phyloP scores from a whole-genome alignment of 2,113 vertebrate genomes.

The Phainopepla nitens region DNA sequence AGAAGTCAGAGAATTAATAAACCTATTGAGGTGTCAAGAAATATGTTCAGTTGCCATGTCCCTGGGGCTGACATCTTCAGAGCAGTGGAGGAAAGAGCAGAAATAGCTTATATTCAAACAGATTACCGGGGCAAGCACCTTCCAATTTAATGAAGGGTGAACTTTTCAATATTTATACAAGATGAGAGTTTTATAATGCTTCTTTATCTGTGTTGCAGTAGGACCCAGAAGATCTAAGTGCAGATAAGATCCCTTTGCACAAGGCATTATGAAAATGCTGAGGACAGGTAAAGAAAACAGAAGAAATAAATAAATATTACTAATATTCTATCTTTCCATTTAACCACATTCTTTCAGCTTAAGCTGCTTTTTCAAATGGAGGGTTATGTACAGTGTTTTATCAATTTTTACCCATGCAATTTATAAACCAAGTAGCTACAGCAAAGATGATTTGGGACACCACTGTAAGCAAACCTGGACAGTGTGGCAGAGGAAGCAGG shows the following conservation, averaged over 20 bases:
- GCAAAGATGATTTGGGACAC: neutral
- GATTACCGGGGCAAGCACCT: neutral
- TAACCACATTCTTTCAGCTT: neutral
- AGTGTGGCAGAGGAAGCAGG: neutral
- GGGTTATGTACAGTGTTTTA: neutral
- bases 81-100: neutral
- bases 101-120: neutral
- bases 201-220: neutral
- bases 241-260: neutral
- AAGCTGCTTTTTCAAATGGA: neutral
- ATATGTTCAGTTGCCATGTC: neutral
- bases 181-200: neutral
- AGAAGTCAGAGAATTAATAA: slow-evolving; percentile 39
- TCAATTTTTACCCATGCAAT: neutral
- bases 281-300: neutral
- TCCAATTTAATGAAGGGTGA: neutral
- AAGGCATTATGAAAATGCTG: neutral
- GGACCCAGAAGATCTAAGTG: neutral
- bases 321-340: neutral
- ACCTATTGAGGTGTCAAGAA: neutral
- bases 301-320: neutral
- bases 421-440: neutral
- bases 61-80: neutral
- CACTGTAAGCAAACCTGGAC: neutral
- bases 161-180: neutral